Base-by-base conservation (phyloP, 1,140 invertebrate genomes). In the Brachionus asplanchnoidis region DNA sequence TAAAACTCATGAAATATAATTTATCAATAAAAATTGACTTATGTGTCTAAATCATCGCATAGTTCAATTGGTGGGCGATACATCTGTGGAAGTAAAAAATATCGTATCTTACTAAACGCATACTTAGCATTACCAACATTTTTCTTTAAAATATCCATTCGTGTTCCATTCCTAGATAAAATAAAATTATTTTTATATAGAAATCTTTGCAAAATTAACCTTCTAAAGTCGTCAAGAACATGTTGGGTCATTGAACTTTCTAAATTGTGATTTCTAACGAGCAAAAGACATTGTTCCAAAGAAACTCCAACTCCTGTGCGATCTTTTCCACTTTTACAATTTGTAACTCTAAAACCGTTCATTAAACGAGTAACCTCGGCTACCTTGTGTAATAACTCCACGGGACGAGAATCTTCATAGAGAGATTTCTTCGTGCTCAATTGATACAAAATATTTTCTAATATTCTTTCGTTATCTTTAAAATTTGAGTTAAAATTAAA, bases 261-360 rank as follows among this genome's bases (percentile, higher is more conserved):
- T 8, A 82, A 20, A 42, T 82, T 60, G n/a, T 82, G 79, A 26
- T 82, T 44, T 82, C 53, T 82, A 11, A 82, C n/a, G 1, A 82
- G 32, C 11, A 82, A 20, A 11, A 82, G 36, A 44, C 53, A 82
- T 46, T 82, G 79, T 44, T 82, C 79, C 12, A 82, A 36, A 32
- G 79, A 82, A 7, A 82, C 79, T 20, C 79, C 42, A 20, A 82
- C 65, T 36, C 79, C 79, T 66, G 32, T 82, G 7, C 79, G 20
- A 42, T 82, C 79, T 82, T 82, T 82, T 4, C 79, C 79, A 82
- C 79, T 82, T 65, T 82, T 82, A 26, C 79, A 82, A 68, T 82
- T 82, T 40, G 79, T 82, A 7, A 82, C 79, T 82, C 79, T 60
- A 68, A 82, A 40, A 11, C 79, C 79, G 17, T 68, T 65, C 79